Evolutionary conservation across 2,797 vertebrate species (phyloP), one percentile per base, ranked within the genome.

Genomic region (Morus bassanus): DNA sequence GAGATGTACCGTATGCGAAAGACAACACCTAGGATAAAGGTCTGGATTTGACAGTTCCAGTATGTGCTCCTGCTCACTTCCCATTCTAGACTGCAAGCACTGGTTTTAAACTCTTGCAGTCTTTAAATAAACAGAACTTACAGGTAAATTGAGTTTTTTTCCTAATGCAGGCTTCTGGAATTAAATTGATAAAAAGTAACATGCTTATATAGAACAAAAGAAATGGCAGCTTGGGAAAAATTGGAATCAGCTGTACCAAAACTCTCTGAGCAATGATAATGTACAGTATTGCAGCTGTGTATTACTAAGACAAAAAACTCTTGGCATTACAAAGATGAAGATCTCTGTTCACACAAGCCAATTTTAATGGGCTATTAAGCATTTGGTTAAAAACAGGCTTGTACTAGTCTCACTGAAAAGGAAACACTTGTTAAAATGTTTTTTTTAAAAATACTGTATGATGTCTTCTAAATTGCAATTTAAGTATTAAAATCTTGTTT

Each of bases 401-500:
- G 82, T 45, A 84, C 59, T 70, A 95, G 91, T 95, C 70, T 89
- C 86, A 95, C 88, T 93, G 77, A 94, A 96, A 97, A 97, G 86
- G 95, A 93, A 96, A 96, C 68, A 78, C 68, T 69, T 88, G 70
- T 97, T 78, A 96, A 96, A 97, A 97, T 68, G 82, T 85, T 91
- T 91, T 88, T 77, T 88, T 89, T 1, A 97, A 97, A 97, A 98
- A 97, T 94, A 96, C 93, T 46, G 5, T 94, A 68, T 79, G 91
- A 89, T 77, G 73, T 87, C 87, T 90, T 95, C 85, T 98, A 95
- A 97, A 97, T 89, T 70, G 74, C 53, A 89, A 84, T 95, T 95
- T 89, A 90, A 95, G 95, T 88, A 95, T 98, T 98, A 99, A 98
- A 99, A 99, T 59, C 98, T 98, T 60, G 99, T 99, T 98, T 99